Percentiles rank a stretch among this genome's conserved stretches.
Conservation (phyloP, 2,113 vertebrate genomes). For the Phaetusa simplex region DNA sequence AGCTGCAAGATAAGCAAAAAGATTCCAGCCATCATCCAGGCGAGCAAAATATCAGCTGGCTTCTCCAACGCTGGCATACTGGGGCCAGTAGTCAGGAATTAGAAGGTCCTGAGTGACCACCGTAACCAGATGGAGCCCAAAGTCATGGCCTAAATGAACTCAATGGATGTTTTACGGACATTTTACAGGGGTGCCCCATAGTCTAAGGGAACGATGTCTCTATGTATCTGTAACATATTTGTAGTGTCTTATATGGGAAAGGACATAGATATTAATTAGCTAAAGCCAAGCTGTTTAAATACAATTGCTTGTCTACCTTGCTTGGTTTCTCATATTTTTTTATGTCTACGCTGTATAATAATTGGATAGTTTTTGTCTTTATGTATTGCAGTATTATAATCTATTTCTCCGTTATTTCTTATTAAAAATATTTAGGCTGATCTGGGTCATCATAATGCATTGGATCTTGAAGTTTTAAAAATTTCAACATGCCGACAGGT, state of each 20-base stretch:
- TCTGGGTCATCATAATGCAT: not conserved
- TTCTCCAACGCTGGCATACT: not conserved
- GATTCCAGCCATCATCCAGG: not conserved
- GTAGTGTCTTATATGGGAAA: not conserved
- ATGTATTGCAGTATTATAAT: not conserved
- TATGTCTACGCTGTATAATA: not conserved
- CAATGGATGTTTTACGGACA: not conserved
- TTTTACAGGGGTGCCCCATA: not conserved
- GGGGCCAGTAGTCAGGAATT: not conserved
- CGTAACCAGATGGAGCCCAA: not conserved
- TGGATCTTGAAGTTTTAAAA: not conserved
- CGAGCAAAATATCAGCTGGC: no score
- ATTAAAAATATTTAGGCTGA: not conserved
- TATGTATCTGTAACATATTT: not conserved
- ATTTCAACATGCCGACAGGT: not conserved
- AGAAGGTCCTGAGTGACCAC: not conserved
- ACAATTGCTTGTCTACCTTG: not conserved
- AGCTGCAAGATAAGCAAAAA: not conserved
- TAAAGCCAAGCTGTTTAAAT: not conserved
- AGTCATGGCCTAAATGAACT: not conserved
- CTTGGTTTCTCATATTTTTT: not conserved
- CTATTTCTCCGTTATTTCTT: not conserved
- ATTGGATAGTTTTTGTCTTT: not conserved
- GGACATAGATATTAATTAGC: not conserved
- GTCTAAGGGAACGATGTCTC: not conserved